Conservation (phyloP, 2,113 vertebrate genomes). For the Monopterus albus region DNA sequence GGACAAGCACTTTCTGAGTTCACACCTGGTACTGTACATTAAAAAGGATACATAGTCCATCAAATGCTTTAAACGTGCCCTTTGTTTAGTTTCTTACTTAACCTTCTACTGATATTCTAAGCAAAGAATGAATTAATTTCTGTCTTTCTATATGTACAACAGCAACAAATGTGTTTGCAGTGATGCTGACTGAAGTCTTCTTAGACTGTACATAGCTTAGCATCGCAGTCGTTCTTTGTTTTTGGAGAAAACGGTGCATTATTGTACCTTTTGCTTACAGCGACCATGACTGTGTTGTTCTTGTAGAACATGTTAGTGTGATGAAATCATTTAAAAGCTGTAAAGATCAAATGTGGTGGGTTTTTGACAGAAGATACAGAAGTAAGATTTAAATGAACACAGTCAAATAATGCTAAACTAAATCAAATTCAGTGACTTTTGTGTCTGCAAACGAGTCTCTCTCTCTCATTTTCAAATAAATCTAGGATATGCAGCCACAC, state of each 20-base stretch:
- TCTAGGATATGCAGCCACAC: no score
- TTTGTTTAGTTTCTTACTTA: slow-evolving; percentile 17
- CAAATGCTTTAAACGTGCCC: slow-evolving; percentile 22
- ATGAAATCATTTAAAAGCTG: slow-evolving; percentile 13
- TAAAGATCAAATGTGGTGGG: neutral
- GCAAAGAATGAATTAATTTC: no score
- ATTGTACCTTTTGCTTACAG: slow-evolving; percentile 3
- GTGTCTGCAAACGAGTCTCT: no score
- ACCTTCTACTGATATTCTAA: slow-evolving; percentile 21
- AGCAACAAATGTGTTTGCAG: slow-evolving; percentile 8
- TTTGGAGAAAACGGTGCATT: slow-evolving; percentile 35
- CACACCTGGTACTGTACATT: slow-evolving; percentile 41
- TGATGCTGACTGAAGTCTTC: slow-evolving; percentile 9
- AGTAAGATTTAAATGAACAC: neutral
- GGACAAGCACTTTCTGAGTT: slow-evolving; percentile 55
- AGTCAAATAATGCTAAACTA: neutral
- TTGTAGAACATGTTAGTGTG: slow-evolving; percentile 6
- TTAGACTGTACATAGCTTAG: slow-evolving; percentile 1
- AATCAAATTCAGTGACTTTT: neutral
- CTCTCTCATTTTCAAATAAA: no score
- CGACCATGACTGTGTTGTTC: neutral
- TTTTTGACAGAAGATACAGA: slow-evolving; percentile 2
- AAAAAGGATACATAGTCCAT: slow-evolving; percentile 24
- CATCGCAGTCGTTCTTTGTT: slow-evolving; percentile 8
- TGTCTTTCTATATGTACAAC: neutral